A percentile compares a stretch with the other conserved stretches of the same genome.
phyloP scores from a whole-genome alignment of 2,888 invertebrate genomes.

The Microplitis manilae region DNA sequence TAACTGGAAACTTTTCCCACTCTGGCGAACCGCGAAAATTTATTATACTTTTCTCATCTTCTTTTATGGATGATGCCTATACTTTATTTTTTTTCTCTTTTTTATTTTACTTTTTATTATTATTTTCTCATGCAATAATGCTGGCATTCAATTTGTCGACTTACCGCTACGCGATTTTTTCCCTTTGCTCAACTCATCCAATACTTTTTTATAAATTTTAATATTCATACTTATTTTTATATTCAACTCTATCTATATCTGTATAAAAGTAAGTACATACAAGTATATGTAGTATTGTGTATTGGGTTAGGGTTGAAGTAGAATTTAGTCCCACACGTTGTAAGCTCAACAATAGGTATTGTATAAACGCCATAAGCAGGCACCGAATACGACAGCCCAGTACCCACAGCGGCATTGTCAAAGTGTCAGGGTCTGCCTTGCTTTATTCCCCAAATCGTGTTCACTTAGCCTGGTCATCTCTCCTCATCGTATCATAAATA shows the following conservation, averaged over 20 bases:
- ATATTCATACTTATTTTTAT: neutral
- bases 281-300: slow-evolving; percentile 45
- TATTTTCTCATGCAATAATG: neutral
- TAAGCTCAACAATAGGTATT: slow-evolving; percentile 69
- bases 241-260: slow-evolving; percentile 4
- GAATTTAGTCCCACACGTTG: slow-evolving; percentile 56
- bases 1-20: slow-evolving; percentile 63
- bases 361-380: slow-evolving; percentile 71
- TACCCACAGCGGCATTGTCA: slow-evolving; percentile 63
- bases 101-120: neutral
- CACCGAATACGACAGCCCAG: slow-evolving; percentile 66
- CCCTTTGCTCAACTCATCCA: neutral
- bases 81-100: slow-evolving; percentile 10
- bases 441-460: slow-evolving; percentile 56
- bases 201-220: neutral
- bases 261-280: slow-evolving; percentile 8
- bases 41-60: slow-evolving; percentile 52
- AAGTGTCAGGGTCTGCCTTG: slow-evolving; percentile 64
- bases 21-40: slow-evolving; percentile 57
- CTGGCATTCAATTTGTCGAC: neutral
- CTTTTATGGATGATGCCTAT: slow-evolving; percentile 29
- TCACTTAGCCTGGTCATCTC: slow-evolving; percentile 39
- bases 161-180: neutral
- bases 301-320: neutral
- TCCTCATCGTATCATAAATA: slow-evolving; percentile 5